Percentiles rank a stretch among this genome's conserved stretches.
These are phyloP conservation scores for Andrena praecox DNA, from an alignment of 2,888 invertebrate genomes.

Conservation along the genomic window DNA sequence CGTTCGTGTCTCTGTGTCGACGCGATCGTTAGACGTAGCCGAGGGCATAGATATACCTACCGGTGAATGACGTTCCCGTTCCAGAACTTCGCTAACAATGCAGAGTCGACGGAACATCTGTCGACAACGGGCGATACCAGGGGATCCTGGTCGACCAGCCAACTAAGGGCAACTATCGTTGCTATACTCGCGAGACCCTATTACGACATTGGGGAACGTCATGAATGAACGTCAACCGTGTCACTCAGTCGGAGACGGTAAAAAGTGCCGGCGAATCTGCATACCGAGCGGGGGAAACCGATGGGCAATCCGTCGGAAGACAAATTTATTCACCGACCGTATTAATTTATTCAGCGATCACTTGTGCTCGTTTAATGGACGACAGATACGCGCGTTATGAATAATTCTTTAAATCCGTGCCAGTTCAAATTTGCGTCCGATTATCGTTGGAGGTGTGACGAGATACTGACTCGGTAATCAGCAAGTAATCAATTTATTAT, in stretches of 20 bases:
- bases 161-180: constrained; percentile 25
- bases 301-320: not conserved
- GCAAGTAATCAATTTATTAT: too few relatives aligned
- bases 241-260: constrained; percentile 12
- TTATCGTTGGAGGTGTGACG: not conserved
- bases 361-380: not conserved
- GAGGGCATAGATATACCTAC: not conserved
- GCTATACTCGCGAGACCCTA: constrained; percentile 45
- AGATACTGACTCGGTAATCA: too few relatives aligned
- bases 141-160: constrained; percentile 9
- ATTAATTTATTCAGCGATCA: not conserved
- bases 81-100: constrained; percentile 45
- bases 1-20: not conserved
- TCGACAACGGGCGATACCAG: constrained; percentile 44
- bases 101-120: constrained; percentile 37
- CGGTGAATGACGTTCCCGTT: constrained; percentile 26
- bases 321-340: constrained; percentile 18
- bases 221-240: constrained; percentile 9
- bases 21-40: constrained; percentile 12
- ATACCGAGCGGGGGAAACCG: not conserved
- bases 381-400: not conserved
- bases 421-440: not conserved
- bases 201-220: constrained; percentile 36
- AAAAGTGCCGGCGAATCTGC: constrained; percentile 16
- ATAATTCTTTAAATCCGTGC: not conserved